phyloP scores from a whole-genome alignment of 1,140 invertebrate genomes.

The Pomacea maculata region DNA sequence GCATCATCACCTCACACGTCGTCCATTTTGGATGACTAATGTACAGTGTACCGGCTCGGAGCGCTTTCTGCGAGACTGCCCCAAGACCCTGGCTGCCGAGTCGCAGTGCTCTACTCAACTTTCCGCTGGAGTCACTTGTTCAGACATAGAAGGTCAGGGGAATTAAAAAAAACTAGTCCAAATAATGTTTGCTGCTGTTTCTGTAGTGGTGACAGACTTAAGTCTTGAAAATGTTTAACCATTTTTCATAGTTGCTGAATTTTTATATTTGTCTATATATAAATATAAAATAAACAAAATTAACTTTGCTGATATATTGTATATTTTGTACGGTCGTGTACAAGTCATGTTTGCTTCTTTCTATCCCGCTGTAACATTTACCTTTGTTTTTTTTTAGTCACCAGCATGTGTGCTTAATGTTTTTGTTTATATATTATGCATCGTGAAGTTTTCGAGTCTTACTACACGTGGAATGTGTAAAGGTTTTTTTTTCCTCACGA shows the following conservation, averaged over 20 bases:
- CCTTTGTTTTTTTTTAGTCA: not conserved
- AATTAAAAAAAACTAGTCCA: not conserved
- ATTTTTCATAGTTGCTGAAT: not conserved
- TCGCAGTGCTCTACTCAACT: not conserved
- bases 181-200: not conserved
- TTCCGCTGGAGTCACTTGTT: not conserved
- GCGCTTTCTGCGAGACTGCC: not conserved
- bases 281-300: not conserved
- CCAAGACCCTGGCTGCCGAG: not conserved
- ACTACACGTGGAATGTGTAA: not conserved
- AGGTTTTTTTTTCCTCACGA: not conserved
- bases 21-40: conserved; percentile 47
- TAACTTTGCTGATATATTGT: not conserved
- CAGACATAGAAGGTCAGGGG: not conserved
- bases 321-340: not conserved
- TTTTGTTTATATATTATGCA: not conserved
- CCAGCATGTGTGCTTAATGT: not conserved
- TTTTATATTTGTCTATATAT: not conserved
- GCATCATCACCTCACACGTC: conserved; percentile 33
- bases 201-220: not conserved
- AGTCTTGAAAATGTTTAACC: not conserved
- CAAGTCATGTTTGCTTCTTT: not conserved
- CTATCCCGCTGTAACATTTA: not conserved
- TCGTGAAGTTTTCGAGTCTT: not conserved
- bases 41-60: not conserved